These are phyloP conservation scores for Temnothorax rugatulus DNA, from an alignment of 2,888 invertebrate species.

Conservation along the genomic window DNA sequence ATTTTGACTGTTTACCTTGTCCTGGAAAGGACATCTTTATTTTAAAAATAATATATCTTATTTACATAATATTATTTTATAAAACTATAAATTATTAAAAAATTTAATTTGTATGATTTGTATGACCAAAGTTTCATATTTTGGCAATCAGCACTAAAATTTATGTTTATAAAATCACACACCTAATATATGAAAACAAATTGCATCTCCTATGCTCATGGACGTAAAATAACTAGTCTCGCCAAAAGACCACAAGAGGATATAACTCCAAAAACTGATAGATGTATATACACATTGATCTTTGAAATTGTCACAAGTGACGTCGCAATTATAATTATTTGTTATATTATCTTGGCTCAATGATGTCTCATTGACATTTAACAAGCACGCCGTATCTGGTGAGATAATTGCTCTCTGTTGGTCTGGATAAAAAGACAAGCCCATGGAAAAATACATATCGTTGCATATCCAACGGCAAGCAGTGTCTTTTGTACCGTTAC, in stretches of 20 bases:
- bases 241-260: conserved; percentile 90
- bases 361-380: conserved; percentile 53
- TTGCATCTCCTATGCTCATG: conserved; percentile 95
- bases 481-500: conserved; percentile 59
- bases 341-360: conserved; percentile 54
- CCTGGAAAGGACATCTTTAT: too few relatives aligned
- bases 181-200: conserved; percentile 94
- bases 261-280: conserved; percentile 91
- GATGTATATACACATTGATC: conserved; percentile 88
- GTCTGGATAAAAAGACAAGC: conserved; percentile 65
- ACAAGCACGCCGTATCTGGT: conserved; percentile 69
- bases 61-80: not conserved
- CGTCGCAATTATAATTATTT: conserved; percentile 62
- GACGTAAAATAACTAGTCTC: conserved; percentile 93
- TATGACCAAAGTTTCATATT: too few relatives aligned
- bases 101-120: not conserved
- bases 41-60: not conserved
- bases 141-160: too few relatives aligned
- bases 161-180: conserved; percentile 66
- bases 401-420: conserved; percentile 62
- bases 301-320: conserved; percentile 74
- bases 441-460: conserved; percentile 66
- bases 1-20: conserved; percentile 86
- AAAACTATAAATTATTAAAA: not conserved
- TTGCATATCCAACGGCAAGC: conserved; percentile 76